Evolutionary conservation across 2,888 invertebrate genomes (phyloP), one percentile per base, ranked within the genome.

Genomic region (Sisyra terminalis): DNA sequence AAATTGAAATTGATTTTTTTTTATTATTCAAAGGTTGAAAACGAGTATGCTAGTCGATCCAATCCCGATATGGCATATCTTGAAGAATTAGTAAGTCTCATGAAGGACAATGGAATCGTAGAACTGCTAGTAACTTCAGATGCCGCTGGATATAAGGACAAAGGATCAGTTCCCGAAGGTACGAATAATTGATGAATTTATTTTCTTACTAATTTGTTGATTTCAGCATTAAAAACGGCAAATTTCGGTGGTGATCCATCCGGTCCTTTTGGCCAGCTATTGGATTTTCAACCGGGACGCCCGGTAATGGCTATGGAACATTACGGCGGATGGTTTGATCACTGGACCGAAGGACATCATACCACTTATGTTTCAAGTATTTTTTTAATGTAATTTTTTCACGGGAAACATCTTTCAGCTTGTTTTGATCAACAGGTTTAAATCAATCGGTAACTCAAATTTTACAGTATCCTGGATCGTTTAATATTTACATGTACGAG

Each of bases 401-500:
- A n/a, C n/a, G n/a, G n/a, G n/a, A n/a, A n/a, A n/a, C n/a, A n/a
- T n/a, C n/a, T n/a, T n/a, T n/a, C n/a, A n/a, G n/a, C n/a, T n/a
- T n/a, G n/a, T n/a, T n/a, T n/a, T n/a, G n/a, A n/a, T n/a, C n/a
- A n/a, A n/a, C n/a, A n/a, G n/a, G n/a, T n/a, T n/a, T n/a, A n/a
- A n/a, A n/a, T n/a, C n/a, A n/a, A n/a, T n/a, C n/a, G n/a, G n/a
- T n/a, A n/a, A n/a, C n/a, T n/a, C n/a, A n/a, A n/a, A n/a, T n/a
- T n/a, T n/a, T n/a, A n/a, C n/a, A n/a, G n/a, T 58, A 51, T 45
- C 58, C 58, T 1, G 52, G 58, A 7, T 58, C 79, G 42, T 75
- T 92, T 14, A 93, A 89, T 55, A 74, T 92, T 51, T 94, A 92
- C 57, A 86, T 93, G 82, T 90, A 89, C 61, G 80, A 78, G 53